These are phyloP conservation scores for Margaritifera margaritifera DNA, from an alignment of 2,888 invertebrate genomes.

Conservation along the genomic window DNA sequence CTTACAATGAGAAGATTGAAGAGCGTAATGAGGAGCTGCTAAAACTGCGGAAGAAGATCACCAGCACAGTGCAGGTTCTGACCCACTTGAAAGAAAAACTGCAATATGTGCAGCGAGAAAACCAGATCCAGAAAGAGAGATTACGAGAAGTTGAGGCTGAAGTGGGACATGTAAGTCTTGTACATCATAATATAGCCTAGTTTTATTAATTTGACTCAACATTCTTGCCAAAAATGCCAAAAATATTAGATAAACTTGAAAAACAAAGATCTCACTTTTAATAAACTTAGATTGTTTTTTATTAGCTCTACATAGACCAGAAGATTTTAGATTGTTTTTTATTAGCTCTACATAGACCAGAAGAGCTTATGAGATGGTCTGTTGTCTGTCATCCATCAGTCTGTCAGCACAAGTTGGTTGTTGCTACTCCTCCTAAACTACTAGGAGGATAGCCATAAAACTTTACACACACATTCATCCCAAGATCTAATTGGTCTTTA, in stretches of 20 bases:
- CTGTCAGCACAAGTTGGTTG: no score
- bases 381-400: no score
- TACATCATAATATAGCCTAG: neutral
- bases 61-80: slow-evolving; percentile 75
- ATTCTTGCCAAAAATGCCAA: neutral
- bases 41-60: slow-evolving; percentile 74
- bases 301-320: no score
- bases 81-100: slow-evolving; percentile 77
- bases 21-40: slow-evolving; percentile 76
- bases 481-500: no score
- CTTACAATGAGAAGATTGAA: slow-evolving; percentile 77
- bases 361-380: no score
- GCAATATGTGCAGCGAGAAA: slow-evolving; percentile 73
- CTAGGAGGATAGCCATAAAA: no score
- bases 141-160: slow-evolving; percentile 66
- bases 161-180: slow-evolving; percentile 62
- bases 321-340: neutral
- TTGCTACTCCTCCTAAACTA: no score
- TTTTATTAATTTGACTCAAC: no score
- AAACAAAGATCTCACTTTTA: neutral
- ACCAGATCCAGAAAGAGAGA: slow-evolving; percentile 61
- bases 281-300: neutral
- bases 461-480: no score
- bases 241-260: no score
- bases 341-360: no score